phyloP scores from a whole-genome alignment of 2,113 vertebrate genomes.

The Hystrix cristata region DNA sequence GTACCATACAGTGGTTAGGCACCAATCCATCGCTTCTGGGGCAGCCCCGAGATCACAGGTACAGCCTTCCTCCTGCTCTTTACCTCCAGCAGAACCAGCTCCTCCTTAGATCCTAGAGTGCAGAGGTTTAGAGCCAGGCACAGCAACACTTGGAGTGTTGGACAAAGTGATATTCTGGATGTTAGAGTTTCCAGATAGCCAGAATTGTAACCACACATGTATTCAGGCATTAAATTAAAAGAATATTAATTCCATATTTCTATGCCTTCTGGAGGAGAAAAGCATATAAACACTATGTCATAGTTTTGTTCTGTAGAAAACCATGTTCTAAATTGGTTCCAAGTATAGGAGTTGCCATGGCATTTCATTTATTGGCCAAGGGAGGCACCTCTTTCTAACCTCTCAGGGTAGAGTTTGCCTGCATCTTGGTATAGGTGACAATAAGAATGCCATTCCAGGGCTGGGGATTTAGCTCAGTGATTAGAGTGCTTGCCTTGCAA shows the following conservation, averaged over 20 bases:
- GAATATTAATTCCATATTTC: neutral
- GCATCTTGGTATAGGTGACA: neutral
- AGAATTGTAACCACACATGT: neutral
- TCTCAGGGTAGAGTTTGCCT: neutral
- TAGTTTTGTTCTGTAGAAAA: slow-evolving; percentile 29
- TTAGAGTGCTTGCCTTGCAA: no score
- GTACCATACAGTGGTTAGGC: neutral
- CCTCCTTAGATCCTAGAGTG: neutral
- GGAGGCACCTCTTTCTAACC: neutral
- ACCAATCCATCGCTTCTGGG: neutral
- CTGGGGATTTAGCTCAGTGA: no score
- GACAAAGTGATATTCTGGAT: neutral
- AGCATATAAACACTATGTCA: neutral
- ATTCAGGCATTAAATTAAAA: neutral
- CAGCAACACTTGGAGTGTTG: neutral
- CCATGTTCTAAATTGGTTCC: neutral
- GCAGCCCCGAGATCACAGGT: neutral
- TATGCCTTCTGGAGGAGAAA: neutral
- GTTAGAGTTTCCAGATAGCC: neutral
- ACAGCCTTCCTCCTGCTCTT: neutral
- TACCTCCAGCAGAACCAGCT: neutral
- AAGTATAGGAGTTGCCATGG: neutral
- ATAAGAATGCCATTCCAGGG: no score
- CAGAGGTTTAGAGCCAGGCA: neutral
- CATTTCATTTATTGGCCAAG: neutral